Conservation (phyloP, 2,797 vertebrate species). For the Propithecus deckenii region DNA sequence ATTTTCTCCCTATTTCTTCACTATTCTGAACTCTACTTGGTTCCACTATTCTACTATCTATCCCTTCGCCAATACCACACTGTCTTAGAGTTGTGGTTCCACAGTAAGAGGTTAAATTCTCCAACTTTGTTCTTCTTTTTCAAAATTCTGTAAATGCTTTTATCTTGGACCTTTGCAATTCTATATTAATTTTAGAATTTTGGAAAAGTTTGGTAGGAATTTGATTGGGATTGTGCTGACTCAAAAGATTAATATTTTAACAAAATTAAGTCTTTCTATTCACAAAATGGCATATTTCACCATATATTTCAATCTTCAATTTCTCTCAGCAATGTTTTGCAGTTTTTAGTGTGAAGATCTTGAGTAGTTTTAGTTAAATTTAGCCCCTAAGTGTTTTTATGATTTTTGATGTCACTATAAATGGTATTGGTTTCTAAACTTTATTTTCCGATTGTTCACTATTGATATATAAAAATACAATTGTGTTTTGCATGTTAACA, state of each 20-base stretch:
- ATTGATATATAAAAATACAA: not conserved
- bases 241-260: not conserved
- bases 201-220: not conserved
- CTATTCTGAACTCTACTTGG: not conserved
- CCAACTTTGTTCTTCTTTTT: not conserved
- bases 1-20: not conserved
- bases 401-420: not conserved
- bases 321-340: not conserved
- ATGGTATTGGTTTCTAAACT: not conserved
- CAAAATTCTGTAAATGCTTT: not conserved
- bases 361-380: not conserved
- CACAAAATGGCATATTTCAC: not conserved
- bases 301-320: not conserved
- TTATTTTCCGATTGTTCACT: not conserved
- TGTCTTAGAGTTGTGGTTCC: not conserved
- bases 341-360: not conserved
- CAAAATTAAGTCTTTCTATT: not conserved
- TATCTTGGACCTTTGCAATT: not conserved
- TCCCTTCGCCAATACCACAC: not conserved
- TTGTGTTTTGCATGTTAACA: not conserved
- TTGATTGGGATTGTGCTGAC: rapidly evolving
- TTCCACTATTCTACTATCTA: not conserved
- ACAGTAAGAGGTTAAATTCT: not conserved
- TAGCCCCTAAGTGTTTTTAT: not conserved
- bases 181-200: not conserved